These are phyloP conservation scores for Dasypogon diadema DNA, from an alignment of 2,888 invertebrate species.

Conservation along the genomic window DNA sequence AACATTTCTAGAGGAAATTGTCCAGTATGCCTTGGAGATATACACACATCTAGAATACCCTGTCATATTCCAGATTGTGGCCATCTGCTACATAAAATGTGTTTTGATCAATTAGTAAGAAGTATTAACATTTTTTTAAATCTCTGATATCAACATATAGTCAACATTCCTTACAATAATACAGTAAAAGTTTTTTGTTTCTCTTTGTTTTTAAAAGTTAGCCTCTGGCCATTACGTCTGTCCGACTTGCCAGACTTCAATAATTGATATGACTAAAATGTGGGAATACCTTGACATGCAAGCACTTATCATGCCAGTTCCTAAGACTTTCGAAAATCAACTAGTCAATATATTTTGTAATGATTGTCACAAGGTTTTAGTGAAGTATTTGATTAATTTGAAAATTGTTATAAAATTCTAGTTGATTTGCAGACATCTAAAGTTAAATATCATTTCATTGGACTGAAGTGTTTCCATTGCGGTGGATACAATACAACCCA, in stretches of 20 bases:
- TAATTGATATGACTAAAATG: conserved; percentile 87
- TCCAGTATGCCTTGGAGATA: conserved; percentile 90
- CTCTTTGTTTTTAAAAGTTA: conserved; percentile 56
- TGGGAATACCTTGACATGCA: conserved; percentile 88
- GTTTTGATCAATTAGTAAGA: conserved; percentile 81
- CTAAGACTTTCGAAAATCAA: conserved; percentile 83
- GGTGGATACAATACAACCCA: conserved; percentile 93
- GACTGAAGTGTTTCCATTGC: conserved; percentile 86
- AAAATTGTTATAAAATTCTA: conserved; percentile 35
- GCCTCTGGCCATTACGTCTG: conserved; percentile 86
- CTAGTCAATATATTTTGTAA: conserved; percentile 88
- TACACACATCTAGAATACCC: conserved; percentile 89
- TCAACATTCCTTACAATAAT: background rate
- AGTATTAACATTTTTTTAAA: background rate
- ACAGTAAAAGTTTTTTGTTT: background rate
- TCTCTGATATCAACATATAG: background rate
- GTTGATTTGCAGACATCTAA: conserved; percentile 76
- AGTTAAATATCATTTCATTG: conserved; percentile 88
- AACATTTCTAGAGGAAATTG: conserved; percentile 90
- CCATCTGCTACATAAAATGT: conserved; percentile 86
- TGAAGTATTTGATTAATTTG: background rate
- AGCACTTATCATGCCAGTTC: conserved; percentile 85
- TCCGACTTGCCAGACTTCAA: conserved; percentile 88
- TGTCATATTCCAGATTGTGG: conserved; percentile 93
- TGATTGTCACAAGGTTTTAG: conserved; percentile 87